phyloP scores from a whole-genome alignment of 2,888 invertebrate genomes.

The Choreutis nemorana region DNA sequence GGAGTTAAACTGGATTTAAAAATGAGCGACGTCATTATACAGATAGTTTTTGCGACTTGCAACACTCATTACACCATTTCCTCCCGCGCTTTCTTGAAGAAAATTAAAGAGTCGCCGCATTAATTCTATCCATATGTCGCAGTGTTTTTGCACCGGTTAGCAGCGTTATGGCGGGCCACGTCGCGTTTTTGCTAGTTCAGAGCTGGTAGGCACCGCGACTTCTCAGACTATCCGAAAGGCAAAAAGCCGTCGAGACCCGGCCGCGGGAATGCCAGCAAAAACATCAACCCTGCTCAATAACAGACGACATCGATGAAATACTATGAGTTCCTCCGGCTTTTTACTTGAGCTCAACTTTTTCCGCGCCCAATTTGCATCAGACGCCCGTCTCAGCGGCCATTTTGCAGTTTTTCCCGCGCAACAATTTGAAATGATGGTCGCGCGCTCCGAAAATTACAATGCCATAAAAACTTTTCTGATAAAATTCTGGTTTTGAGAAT shows the following conservation, averaged over 20 bases:
- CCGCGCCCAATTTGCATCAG: slow-evolving; percentile 53
- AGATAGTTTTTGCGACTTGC: slow-evolving; percentile 49
- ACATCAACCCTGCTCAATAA: slow-evolving; percentile 52
- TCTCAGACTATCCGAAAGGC: slow-evolving; percentile 43
- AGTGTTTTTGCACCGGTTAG: slow-evolving; percentile 41
- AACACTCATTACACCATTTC: slow-evolving; percentile 61
- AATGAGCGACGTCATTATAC: slow-evolving; percentile 50
- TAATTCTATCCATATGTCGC: slow-evolving; percentile 59
- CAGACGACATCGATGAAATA: slow-evolving; percentile 59
- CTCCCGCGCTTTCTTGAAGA: slow-evolving; percentile 62
- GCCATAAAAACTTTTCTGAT: slow-evolving; percentile 38
- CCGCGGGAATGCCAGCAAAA: slow-evolving; percentile 36
- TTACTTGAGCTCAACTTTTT: slow-evolving; percentile 41
- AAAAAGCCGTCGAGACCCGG: slow-evolving; percentile 34
- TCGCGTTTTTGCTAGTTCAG: slow-evolving; percentile 33
- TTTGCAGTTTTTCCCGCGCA: slow-evolving; percentile 47
- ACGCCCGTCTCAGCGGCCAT: slow-evolving; percentile 34
- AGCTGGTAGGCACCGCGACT: slow-evolving; percentile 33
- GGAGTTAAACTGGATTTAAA: slow-evolving; percentile 34
- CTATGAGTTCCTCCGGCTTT: slow-evolving; percentile 59
- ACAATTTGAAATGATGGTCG: slow-evolving; percentile 32
- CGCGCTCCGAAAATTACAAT: slow-evolving; percentile 41
- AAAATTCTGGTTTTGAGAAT: slow-evolving; percentile 48
- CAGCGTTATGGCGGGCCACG: slow-evolving; percentile 43
- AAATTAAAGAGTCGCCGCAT: slow-evolving; percentile 62